Conservation (phyloP, 2,888 invertebrate species). For the Allygus modestus region DNA sequence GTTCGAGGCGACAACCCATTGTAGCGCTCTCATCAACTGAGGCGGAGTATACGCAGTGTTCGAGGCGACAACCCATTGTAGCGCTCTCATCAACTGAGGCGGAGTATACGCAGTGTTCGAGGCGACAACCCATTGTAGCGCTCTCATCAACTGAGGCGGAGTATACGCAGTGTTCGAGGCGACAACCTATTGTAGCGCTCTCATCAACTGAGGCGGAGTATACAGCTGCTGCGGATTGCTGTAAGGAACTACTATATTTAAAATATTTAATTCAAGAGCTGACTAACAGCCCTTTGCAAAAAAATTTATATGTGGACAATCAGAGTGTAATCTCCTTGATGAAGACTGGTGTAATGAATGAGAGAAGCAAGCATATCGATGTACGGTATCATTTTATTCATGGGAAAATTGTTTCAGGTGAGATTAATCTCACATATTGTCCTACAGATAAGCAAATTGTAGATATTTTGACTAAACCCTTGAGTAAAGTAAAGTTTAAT, state of each 20-base stretch:
- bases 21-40: too few relatives aligned
- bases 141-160: too few relatives aligned
- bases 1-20: too few relatives aligned
- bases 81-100: too few relatives aligned
- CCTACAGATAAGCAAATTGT: slow-evolving; percentile 66
- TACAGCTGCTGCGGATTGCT: slow-evolving; percentile 68
- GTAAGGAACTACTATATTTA: slow-evolving; percentile 68
- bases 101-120: too few relatives aligned
- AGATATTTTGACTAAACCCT: slow-evolving; percentile 68
- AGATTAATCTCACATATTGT: slow-evolving; percentile 65
- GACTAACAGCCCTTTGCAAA: slow-evolving; percentile 34
- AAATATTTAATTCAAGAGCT: slow-evolving; percentile 67
- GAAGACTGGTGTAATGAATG: slow-evolving; percentile 64
- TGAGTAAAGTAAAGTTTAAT: slow-evolving; percentile 63
- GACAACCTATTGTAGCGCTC: slow-evolving; percentile 69
- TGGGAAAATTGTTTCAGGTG: neutral
- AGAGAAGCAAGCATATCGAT: slow-evolving; percentile 68
- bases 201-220: slow-evolving; percentile 71
- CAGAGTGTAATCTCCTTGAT: slow-evolving; percentile 66
- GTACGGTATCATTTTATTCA: slow-evolving; percentile 65
- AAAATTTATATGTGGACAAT: slow-evolving; percentile 66
- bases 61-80: too few relatives aligned
- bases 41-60: too few relatives aligned
- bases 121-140: too few relatives aligned
- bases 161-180: slow-evolving; percentile 69